A percentile compares a stretch with the other conserved stretches of the same genome.
These are phyloP conservation scores for Danio albolineatus DNA, from an alignment of 2,797 vertebrate species.

Conservation along the genomic window DNA sequence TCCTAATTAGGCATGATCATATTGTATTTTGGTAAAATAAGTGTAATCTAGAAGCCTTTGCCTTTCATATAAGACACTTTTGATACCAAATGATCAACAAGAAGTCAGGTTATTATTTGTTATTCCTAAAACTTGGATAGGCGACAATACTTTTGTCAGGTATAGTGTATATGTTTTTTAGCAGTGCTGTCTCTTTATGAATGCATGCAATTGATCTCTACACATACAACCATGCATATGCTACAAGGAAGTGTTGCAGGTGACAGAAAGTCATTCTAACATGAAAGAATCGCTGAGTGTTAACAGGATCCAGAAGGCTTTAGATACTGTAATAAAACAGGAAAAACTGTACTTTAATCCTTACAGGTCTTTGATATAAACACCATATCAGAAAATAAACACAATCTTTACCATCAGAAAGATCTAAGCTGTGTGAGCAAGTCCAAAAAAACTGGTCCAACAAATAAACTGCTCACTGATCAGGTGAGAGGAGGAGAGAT, in stretches of 20 bases:
- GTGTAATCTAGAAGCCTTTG: no score
- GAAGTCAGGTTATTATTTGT: no score
- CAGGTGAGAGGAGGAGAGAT: background rate
- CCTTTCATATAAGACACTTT: no score
- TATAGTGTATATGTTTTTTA: background rate
- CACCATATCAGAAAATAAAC: background rate
- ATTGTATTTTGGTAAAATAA: no score
- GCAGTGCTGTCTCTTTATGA: background rate
- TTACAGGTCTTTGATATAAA: background rate
- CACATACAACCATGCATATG: background rate
- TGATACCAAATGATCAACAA: no score
- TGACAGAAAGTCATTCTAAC: background rate
- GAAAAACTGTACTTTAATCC: background rate
- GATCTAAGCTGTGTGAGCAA: background rate
- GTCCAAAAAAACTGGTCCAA: no score
- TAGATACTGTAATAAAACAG: background rate
- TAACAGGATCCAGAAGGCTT: background rate
- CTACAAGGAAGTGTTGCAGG: background rate
- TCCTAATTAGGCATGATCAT: no score
- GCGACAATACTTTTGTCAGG: no score
- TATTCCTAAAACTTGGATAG: no score
- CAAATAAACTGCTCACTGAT: background rate
- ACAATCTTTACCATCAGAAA: background rate
- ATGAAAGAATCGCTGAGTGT: no score
- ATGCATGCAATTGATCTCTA: background rate